Evolutionary conservation across 2,797 vertebrate genomes (phyloP).

Genomic region (Sebastes diaconus): DNA sequence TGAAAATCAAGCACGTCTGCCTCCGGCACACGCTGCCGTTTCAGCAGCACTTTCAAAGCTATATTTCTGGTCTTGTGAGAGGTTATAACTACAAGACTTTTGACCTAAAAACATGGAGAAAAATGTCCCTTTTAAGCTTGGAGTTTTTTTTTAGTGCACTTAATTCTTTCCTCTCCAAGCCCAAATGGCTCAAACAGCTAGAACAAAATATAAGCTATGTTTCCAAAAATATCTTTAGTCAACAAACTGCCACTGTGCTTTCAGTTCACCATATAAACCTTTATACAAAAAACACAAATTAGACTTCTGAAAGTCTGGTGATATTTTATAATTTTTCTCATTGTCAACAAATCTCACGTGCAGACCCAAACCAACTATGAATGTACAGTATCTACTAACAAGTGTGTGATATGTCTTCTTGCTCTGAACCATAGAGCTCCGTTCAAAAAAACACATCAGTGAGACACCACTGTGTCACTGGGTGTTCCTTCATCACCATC

Average conservation of each 20-base stretch:
- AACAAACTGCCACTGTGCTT: background rate
- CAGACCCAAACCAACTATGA: background rate
- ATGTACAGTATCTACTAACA: too few relatives aligned
- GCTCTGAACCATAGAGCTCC: background rate
- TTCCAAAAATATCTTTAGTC: slow-evolving; percentile 40
- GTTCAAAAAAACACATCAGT: too few relatives aligned
- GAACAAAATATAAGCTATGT: slow-evolving; percentile 28
- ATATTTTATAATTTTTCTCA: background rate
- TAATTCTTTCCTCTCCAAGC: background rate
- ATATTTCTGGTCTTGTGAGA: background rate
- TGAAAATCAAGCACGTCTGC: background rate
- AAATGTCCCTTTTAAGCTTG: background rate
- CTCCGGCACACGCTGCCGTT: background rate
- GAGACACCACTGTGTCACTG: too few relatives aligned
- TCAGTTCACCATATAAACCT: background rate
- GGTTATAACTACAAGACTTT: background rate
- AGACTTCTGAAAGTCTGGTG: background rate
- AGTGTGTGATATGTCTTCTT: background rate
- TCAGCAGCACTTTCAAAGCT: background rate
- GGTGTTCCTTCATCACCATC: background rate
- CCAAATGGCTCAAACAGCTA: background rate
- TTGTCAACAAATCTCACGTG: background rate
- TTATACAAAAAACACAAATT: background rate
- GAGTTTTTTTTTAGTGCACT: slow-evolving; percentile 3
- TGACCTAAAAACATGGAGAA: background rate